Evolutionary conservation across 2,888 invertebrate species (phyloP).

Genomic region (Pachymerium ferrugineum): DNA sequence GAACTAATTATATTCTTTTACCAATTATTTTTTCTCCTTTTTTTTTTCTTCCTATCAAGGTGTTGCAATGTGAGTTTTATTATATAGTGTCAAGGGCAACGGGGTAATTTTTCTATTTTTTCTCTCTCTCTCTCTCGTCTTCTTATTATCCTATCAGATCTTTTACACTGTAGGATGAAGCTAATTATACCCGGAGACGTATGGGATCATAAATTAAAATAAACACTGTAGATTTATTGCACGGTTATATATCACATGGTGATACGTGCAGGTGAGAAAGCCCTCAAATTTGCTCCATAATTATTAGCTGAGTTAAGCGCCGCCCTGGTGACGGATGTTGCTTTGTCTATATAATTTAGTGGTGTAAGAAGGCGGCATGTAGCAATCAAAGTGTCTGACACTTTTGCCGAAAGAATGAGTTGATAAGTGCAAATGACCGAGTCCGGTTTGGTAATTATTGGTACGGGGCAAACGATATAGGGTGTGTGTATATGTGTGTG

Average conservation of each 20-base stretch:
- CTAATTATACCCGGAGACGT: background rate
- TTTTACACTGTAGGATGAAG: background rate
- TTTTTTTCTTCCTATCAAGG: background rate
- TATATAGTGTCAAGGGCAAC: background rate
- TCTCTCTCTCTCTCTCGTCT: background rate
- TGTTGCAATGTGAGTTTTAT: background rate
- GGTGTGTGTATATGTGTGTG: background rate
- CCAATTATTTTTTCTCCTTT: background rate
- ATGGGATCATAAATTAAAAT: slow-evolving; percentile 11
- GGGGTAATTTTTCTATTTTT: background rate
- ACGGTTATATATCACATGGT: background rate
- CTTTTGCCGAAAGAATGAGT: background rate
- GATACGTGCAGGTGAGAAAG: slow-evolving; percentile 16
- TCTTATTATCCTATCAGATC: slow-evolving; percentile 13
- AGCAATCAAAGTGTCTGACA: slow-evolving; percentile 1
- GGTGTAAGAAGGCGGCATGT: slow-evolving; percentile 8
- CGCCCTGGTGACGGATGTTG: slow-evolving; percentile 27
- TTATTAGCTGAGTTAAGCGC: background rate
- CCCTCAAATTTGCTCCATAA: background rate
- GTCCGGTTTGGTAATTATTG: background rate
- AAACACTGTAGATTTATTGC: background rate
- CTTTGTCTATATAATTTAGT: background rate
- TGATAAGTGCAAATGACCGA: slow-evolving; percentile 1
- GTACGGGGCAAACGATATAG: background rate
- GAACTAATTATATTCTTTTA: background rate